These are phyloP conservation scores for Metopolophium dirhodum DNA, from an alignment of 1,140 invertebrate species.

Conservation along the genomic window DNA sequence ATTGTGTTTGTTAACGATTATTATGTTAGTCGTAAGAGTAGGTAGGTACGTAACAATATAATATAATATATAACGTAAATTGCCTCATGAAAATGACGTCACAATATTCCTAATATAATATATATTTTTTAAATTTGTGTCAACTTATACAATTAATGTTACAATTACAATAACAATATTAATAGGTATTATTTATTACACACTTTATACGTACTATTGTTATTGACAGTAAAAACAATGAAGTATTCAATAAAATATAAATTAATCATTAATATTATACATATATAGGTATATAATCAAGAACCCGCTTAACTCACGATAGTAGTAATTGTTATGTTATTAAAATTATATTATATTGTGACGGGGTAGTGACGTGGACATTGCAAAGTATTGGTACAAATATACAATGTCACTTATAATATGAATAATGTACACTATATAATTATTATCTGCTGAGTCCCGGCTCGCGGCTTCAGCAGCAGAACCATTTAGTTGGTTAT, in stretches of 20 bases:
- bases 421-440: neutral
- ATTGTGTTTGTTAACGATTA: neutral
- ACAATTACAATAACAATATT: slow-evolving; percentile 9
- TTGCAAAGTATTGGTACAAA: neutral
- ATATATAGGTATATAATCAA: neutral
- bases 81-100: neutral
- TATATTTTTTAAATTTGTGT: neutral
- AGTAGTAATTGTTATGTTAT: neutral
- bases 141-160: neutral
- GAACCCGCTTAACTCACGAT: neutral
- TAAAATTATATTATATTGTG: neutral
- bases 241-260: neutral
- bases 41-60: no score
- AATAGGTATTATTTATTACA: neutral
- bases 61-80: neutral
- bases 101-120: neutral
- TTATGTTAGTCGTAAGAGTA: no score
- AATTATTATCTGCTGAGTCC: no score
- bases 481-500: neutral
- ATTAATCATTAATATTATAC: neutral
- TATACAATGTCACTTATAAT: neutral
- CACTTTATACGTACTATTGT: neutral
- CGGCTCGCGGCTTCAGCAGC: neutral
- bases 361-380: neutral
- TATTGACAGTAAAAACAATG: neutral